Base-by-base conservation (phyloP, 1,140 invertebrate species). In the Drosophila nikananu region DNA sequence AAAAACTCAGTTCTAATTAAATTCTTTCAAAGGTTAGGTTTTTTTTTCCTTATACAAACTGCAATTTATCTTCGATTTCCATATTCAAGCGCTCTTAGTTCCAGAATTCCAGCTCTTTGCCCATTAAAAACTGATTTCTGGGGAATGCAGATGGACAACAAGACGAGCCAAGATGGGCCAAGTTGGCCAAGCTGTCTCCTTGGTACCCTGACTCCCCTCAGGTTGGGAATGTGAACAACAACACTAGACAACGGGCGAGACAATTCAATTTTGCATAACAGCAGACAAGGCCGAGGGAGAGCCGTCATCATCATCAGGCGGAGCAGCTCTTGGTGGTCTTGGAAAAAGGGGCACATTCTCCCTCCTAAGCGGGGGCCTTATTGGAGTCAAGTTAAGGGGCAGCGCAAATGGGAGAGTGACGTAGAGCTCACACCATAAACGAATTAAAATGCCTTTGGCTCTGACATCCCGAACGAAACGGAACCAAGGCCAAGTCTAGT, bases 191-290 rank as follows among this genome's bases (percentile, higher is more conserved):
- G 41, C 52, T 23, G 37, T 35, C 58, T 70, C 65, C 66, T 15
- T 51, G 13, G 23, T n/a, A 3, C 41, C 23, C 44, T 32, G 23
- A 46, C 32, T 35, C 32, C 32, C 32, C 32, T 13, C 57, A 44
- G 46, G 46, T 12, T 7, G 27, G 49, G 30, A 71, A 67, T 68
- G 49, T 54, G 67, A 68, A 39, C 39, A n/a, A n/a, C 49, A 71
- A 68, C 61, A 66, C 48, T 48, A 66, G 77, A 73, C 77, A 79
- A 68, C 59, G 66, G 51, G 60, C 64, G 71, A 74, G 82, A 86
- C 82, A 86, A 86, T 86, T 86, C 63, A 78, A 86, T 86, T 86
- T 86, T 86, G 82, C 78, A 65, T 86, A 86, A 81, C 49, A 81
- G 67, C 63, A 60, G 42, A 39, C 52, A 52, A 61, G 49, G 15